Evolutionary conservation across 2,113 vertebrate species (phyloP).

Genomic region (Argyrosomus japonicus): DNA sequence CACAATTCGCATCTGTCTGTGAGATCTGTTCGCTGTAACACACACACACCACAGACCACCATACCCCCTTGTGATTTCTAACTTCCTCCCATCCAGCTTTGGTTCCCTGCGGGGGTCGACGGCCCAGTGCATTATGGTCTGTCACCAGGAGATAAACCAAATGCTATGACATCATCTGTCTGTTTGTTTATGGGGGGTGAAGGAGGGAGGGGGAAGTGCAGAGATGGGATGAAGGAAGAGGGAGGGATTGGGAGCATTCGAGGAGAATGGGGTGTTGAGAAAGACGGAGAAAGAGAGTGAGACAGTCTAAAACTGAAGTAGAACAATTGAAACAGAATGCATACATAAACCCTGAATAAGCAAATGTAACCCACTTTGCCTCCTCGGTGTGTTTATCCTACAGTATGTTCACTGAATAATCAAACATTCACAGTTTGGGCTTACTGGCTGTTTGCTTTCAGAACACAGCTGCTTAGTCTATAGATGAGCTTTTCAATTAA

Average conservation of each 20-base stretch:
- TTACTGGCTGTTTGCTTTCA: constrained; percentile 65
- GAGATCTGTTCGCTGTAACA: constrained; percentile 37
- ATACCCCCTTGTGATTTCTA: constrained; percentile 27
- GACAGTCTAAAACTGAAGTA: background rate
- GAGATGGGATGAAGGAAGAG: constrained; percentile 31
- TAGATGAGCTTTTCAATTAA: constrained; percentile 65
- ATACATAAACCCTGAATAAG: constrained; percentile 36
- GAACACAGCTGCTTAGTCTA: constrained; percentile 66
- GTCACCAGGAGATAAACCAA: constrained; percentile 75
- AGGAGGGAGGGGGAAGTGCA: background rate
- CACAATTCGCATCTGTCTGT: constrained; percentile 48
- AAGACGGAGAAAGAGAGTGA: background rate
- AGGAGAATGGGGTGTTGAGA: constrained; percentile 20
- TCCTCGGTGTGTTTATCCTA: constrained; percentile 45
- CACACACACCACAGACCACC: constrained; percentile 3
- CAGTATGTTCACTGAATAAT: constrained; percentile 36
- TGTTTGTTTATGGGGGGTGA: constrained; percentile 63
- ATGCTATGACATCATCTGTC: constrained; percentile 72
- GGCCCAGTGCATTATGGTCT: constrained; percentile 55
- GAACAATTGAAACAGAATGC: constrained; percentile 29
- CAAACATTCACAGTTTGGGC: constrained; percentile 54
- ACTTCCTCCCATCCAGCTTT: constrained; percentile 60
- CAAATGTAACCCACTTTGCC: constrained; percentile 21
- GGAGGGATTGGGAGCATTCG: constrained; percentile 12
- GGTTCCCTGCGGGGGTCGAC: constrained; percentile 54